A percentile compares a stretch with the other conserved stretches of the same genome.
These are phyloP conservation scores for Eriosoma lanigerum DNA, from an alignment of 1,140 invertebrate genomes.

Conservation along the genomic window DNA sequence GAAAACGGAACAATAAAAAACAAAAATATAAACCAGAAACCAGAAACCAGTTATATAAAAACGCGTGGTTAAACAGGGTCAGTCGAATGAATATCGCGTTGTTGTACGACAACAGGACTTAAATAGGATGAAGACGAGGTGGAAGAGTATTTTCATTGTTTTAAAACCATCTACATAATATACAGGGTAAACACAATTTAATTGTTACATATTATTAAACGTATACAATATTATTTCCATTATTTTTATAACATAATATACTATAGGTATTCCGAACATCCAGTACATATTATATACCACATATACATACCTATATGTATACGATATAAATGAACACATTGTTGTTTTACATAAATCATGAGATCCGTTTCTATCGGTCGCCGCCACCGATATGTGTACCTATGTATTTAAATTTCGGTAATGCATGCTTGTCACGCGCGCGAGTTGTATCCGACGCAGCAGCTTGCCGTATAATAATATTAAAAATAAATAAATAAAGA, in stretches of 20 bases:
- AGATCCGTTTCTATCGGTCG: slow-evolving; percentile 27
- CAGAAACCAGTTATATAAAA: slow-evolving; percentile 35
- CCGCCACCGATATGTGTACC: neutral
- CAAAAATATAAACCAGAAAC: neutral
- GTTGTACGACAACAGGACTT: too few species aligned
- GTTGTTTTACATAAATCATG: slow-evolving; percentile 48
- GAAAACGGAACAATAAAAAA: neutral
- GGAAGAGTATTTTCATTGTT: slow-evolving; percentile 30
- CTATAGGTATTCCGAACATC: too few species aligned
- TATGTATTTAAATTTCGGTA: slow-evolving; percentile 46
- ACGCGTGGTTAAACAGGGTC: slow-evolving; percentile 28
- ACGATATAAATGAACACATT: neutral
- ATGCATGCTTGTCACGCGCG: slow-evolving; percentile 47
- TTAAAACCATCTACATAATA: neutral
- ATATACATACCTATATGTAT: neutral
- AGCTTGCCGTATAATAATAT: too few species aligned
- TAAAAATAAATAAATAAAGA: neutral
- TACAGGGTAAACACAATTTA: too few species aligned
- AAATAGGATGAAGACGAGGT: too few species aligned
- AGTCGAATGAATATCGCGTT: slow-evolving; percentile 1
- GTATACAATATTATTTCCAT: too few species aligned
- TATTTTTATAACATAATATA: too few species aligned
- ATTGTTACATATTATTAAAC: too few species aligned
- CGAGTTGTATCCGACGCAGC: neutral
- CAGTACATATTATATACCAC: too few species aligned